Percentiles rank a stretch among this genome's conserved stretches.
Evolutionary conservation across 2,113 vertebrate genomes (phyloP).

Genomic region (Candoia aspera): DNA sequence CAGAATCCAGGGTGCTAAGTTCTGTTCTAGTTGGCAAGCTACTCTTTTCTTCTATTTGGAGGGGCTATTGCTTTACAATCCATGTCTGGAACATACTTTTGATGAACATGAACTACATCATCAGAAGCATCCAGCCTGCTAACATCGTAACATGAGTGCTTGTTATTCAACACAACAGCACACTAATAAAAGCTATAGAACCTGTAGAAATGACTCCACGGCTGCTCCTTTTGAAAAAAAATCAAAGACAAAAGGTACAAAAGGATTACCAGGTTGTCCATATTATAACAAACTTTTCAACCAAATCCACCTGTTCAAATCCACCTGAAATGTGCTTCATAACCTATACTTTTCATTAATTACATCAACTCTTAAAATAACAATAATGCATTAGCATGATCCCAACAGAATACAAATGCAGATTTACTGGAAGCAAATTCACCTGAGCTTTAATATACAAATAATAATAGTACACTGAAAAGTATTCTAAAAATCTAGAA

Average conservation of each 20-base stretch:
- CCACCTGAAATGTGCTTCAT: no score
- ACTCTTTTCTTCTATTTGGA: neutral
- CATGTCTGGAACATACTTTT: neutral
- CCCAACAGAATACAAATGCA: neutral
- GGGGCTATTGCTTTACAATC: neutral
- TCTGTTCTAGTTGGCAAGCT: neutral
- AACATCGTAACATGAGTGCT: neutral
- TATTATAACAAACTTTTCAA: neutral
- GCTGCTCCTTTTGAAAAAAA: neutral
- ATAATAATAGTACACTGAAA: neutral
- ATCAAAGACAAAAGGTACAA: neutral
- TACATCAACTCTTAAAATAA: neutral
- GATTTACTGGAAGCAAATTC: neutral
- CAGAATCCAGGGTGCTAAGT: neutral
- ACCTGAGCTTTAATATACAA: neutral
- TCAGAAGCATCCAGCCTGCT: neutral
- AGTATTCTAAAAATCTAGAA: neutral
- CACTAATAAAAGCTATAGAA: neutral
- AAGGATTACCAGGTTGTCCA: neutral
- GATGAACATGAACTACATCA: neutral
- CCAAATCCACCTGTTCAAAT: neutral
- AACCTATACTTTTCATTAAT: constrained; percentile 3
- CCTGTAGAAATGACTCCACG: neutral
- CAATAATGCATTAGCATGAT: neutral
- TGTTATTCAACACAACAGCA: neutral